Percentiles rank a stretch among this genome's conserved stretches.
These are phyloP conservation scores for Vidua macroura DNA, from an alignment of 2,113 vertebrate species.

Conservation along the genomic window DNA sequence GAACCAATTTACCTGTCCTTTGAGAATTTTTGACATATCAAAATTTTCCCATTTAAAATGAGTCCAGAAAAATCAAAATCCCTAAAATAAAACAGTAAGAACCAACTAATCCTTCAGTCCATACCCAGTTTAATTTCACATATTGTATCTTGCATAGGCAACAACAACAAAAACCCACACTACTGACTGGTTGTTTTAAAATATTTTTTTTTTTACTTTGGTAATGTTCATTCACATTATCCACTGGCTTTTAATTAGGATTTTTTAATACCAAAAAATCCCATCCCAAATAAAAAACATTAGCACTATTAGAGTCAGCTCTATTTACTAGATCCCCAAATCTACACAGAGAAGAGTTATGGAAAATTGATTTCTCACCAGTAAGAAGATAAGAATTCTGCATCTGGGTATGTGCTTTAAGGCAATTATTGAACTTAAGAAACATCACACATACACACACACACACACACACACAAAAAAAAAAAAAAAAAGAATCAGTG, in stretches of 20 bases:
- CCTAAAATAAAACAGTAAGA: neutral
- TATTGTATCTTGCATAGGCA: neutral
- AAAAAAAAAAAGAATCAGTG: neutral
- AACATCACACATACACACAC: neutral
- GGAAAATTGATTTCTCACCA: neutral
- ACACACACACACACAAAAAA: too few species aligned
- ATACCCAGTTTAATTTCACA: neutral
- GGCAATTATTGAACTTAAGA: neutral
- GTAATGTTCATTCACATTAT: neutral
- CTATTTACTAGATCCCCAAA: neutral
- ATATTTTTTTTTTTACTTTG: rapidly evolving
- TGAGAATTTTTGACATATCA: neutral
- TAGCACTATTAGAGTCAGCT: neutral
- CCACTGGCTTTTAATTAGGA: neutral
- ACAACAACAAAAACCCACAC: rapidly evolving
- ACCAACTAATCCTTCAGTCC: neutral
- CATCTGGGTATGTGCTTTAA: neutral
- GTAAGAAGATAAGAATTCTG: neutral
- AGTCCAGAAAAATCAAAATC: neutral
- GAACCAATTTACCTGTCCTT: neutral
- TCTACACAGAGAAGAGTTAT: neutral
- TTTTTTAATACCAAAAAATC: rapidly evolving
- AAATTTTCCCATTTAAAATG: neutral
- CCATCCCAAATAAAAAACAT: neutral
- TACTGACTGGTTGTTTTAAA: neutral